Conservation (phyloP, 2,113 vertebrate genomes). For the Sphaerodactylus townsendi region DNA sequence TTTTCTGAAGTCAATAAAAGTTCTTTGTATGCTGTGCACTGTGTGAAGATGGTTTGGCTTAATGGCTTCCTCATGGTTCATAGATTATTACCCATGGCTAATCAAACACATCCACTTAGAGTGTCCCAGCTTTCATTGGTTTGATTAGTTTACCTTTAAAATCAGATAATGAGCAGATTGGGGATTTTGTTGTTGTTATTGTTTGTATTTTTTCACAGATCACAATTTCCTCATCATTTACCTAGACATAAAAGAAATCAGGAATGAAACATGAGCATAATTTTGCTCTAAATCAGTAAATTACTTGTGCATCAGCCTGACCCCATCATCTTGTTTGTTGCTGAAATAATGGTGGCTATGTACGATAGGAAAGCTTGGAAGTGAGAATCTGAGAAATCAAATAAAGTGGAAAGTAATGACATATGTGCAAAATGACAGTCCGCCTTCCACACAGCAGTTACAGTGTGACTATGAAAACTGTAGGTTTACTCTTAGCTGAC, state of each 20-base stretch:
- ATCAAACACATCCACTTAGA: too few species aligned
- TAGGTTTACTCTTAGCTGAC: background rate
- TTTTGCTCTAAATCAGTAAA: background rate
- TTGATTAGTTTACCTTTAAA: too few species aligned
- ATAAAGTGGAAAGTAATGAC: background rate
- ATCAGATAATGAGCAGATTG: background rate
- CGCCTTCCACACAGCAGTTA: background rate
- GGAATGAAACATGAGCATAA: background rate
- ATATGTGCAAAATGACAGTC: background rate
- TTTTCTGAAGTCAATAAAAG: too few species aligned
- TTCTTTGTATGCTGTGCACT: too few species aligned
- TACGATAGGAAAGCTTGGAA: background rate
- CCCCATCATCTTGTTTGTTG: background rate
- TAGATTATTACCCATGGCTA: too few species aligned
- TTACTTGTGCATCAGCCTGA: background rate
- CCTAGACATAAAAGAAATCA: background rate
- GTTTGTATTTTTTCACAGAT: background rate
- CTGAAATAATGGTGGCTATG: conserved; percentile 2
- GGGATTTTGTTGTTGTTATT: background rate
- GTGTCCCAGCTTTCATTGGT: too few species aligned
- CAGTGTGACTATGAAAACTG: background rate
- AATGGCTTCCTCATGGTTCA: too few species aligned
- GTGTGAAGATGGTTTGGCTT: too few species aligned
- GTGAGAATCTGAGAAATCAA: background rate
- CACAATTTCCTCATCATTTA: background rate